Percentiles rank a stretch among this genome's conserved stretches.
These are phyloP conservation scores for Ornithoptera alexandrae DNA, from an alignment of 2,888 invertebrate species.

Conservation along the genomic window DNA sequence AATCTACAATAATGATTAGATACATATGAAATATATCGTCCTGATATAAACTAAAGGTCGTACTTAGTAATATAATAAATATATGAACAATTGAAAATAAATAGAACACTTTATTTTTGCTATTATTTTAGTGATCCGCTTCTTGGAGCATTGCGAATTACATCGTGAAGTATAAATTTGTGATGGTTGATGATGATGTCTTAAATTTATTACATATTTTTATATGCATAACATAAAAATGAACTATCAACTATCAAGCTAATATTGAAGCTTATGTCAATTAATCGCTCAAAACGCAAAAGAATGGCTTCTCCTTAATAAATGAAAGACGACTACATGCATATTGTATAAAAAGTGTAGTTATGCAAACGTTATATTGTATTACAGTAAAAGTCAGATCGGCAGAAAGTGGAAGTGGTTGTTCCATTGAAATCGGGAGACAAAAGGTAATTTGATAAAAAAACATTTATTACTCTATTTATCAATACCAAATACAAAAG, in stretches of 20 bases:
- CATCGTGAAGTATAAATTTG: too few species aligned
- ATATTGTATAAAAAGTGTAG: conserved; percentile 35
- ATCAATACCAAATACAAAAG: neutral
- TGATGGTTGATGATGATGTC: too few species aligned
- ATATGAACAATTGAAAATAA: too few species aligned
- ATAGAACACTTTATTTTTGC: too few species aligned
- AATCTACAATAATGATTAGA: too few species aligned
- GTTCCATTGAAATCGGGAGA: conserved; percentile 7
- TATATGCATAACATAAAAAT: neutral
- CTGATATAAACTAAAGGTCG: too few species aligned
- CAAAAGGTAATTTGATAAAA: conserved; percentile 21
- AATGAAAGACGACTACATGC: conserved; percentile 24
- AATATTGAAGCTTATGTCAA: neutral
- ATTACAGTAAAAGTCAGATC: conserved; percentile 20
- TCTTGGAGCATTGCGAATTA: too few species aligned
- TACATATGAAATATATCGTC: too few species aligned
- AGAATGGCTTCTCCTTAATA: conserved; percentile 26
- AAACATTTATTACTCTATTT: neutral
- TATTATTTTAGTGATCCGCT: too few species aligned
- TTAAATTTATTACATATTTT: neutral
- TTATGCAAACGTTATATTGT: conserved; percentile 24
- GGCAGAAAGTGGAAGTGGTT: conserved; percentile 12
- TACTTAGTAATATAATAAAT: too few species aligned
- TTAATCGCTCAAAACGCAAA: neutral
- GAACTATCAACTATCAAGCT: too few species aligned